A percentile compares a stretch with the other conserved stretches of the same genome.
phyloP scores from a whole-genome alignment of 2,797 vertebrate genomes.

The Potorous gilbertii region DNA sequence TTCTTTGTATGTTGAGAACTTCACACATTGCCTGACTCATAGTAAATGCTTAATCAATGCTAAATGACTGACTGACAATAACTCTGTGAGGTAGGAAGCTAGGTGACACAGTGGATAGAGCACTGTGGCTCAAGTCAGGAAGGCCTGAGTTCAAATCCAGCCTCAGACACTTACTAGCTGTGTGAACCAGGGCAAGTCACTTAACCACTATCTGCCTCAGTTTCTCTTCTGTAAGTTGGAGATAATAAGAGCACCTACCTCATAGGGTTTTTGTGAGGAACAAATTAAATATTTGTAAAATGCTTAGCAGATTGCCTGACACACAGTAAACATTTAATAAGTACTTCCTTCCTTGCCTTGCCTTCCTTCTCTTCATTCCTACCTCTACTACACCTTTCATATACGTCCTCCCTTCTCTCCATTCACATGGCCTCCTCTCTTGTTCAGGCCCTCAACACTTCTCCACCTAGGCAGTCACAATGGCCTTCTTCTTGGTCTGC shows the following conservation, averaged over 20 bases:
- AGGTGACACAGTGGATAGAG: background rate
- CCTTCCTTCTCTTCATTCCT: background rate
- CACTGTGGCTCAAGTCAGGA: background rate
- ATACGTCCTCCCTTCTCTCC: background rate
- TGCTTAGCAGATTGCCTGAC: background rate
- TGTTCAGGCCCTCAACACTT: background rate
- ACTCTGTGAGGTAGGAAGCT: background rate
- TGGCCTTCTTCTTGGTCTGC: too few species aligned
- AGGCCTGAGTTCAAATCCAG: background rate
- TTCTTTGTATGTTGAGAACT: background rate
- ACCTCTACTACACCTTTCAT: background rate
- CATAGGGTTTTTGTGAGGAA: background rate
- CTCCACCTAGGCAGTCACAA: background rate
- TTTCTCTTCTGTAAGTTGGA: background rate
- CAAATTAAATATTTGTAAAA: background rate
- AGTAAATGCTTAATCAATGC: background rate
- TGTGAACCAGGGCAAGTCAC: background rate
- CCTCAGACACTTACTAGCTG: background rate
- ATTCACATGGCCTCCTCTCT: background rate
- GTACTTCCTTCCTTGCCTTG: background rate
- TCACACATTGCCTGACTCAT: background rate
- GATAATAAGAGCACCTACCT: background rate
- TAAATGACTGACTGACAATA: background rate
- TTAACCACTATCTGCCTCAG: background rate
- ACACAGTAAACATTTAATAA: background rate